Conservation (phyloP, 1,140 invertebrate species). For the Ostrea edulis region DNA sequence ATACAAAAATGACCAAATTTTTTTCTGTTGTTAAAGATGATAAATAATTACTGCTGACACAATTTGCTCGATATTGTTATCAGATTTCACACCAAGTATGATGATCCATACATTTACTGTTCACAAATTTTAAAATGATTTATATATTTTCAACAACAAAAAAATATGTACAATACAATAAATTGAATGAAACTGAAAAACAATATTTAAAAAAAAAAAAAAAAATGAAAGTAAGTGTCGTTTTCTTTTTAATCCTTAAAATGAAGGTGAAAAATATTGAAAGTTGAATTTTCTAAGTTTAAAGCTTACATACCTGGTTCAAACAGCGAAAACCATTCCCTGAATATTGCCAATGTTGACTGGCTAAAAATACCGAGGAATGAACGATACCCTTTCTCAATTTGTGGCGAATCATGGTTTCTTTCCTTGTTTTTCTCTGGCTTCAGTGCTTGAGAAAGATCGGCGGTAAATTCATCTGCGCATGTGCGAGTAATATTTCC, state of each 20-base stretch:
- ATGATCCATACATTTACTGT: not conserved
- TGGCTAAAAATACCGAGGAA: slow-evolving; percentile 65
- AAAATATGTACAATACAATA: not conserved
- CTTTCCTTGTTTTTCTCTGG: slow-evolving; percentile 40
- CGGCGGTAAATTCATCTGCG: slow-evolving; percentile 59
- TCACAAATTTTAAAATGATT: not conserved
- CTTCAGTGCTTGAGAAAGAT: slow-evolving; percentile 29
- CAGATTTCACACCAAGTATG: too few relatives aligned
- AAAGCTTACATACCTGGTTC: slow-evolving; percentile 62
- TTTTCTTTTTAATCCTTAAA: not conserved
- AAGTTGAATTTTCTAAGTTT: not conserved
- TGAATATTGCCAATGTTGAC: slow-evolving; percentile 71
- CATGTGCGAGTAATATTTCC: slow-evolving; percentile 38
- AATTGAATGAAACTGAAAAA: not conserved
- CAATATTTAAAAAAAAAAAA: not conserved
- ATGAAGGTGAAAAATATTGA: slow-evolving; percentile 42
- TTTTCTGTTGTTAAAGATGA: too few relatives aligned
- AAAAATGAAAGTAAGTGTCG: too few relatives aligned
- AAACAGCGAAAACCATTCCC: slow-evolving; percentile 65
- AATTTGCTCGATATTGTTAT: too few relatives aligned
- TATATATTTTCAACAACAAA: not conserved
- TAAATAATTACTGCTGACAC: too few relatives aligned
- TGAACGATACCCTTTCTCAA: slow-evolving; percentile 57
- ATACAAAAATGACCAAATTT: too few relatives aligned
- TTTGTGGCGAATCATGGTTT: slow-evolving; percentile 61